These are phyloP conservation scores for Austrolebias charrua DNA, from an alignment of 2,797 vertebrate species.

Conservation along the genomic window DNA sequence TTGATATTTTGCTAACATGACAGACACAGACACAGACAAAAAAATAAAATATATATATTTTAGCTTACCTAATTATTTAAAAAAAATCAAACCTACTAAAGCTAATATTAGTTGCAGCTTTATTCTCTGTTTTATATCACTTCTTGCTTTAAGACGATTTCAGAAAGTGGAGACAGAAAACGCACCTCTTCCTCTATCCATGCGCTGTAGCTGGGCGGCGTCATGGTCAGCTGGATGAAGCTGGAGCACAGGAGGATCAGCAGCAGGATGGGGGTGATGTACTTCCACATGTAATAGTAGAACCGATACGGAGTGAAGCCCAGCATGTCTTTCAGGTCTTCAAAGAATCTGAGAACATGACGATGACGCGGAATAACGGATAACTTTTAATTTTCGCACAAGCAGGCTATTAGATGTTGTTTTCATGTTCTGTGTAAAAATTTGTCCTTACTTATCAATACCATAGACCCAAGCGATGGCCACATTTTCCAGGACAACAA, in stretches of 20 bases:
- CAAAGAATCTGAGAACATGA: conserved; percentile 85
- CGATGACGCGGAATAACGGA: neutral
- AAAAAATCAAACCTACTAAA: too few relatives aligned
- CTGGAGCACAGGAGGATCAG: conserved; percentile 85
- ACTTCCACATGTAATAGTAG: conserved; percentile 99
- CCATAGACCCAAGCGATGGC: conserved; percentile 92
- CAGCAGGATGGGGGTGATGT: conserved; percentile 89
- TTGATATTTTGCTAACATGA: too few relatives aligned
- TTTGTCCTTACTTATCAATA: conserved; percentile 88
- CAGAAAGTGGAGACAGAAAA: conserved; percentile 18
- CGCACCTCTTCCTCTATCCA: conserved; percentile 93
- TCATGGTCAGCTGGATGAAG: conserved; percentile 88
- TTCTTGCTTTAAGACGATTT: neutral
- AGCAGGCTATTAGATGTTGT: neutral
- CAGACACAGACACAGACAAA: too few relatives aligned
- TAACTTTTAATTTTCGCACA: neutral
- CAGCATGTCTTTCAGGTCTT: conserved; percentile 96
- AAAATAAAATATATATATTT: too few relatives aligned
- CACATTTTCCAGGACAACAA: conserved; percentile 93
- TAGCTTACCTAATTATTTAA: too few relatives aligned
- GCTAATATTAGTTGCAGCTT: too few relatives aligned
- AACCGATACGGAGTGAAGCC: conserved; percentile 90
- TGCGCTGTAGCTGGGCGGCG: conserved; percentile 91
- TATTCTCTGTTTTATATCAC: too few relatives aligned
- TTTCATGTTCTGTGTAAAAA: too few relatives aligned